These are phyloP conservation scores for Limanda limanda DNA, from an alignment of 2,113 vertebrate species.

Conservation along the genomic window DNA sequence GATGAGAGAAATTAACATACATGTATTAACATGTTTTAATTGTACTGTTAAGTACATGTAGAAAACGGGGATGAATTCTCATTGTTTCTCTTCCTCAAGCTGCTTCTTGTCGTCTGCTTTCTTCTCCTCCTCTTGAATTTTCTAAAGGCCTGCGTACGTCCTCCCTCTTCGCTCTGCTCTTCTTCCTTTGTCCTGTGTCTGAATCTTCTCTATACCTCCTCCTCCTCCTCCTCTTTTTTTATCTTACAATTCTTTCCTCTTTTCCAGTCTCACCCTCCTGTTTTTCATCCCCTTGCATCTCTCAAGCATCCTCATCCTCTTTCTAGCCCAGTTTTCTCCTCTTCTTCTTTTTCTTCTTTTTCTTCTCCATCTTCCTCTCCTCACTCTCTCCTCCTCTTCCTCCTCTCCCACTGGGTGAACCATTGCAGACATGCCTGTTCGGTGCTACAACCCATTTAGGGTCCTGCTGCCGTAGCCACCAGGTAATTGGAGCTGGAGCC, in stretches of 20 bases:
- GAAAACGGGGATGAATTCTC: not conserved
- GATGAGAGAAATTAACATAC: not conserved
- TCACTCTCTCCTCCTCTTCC: conserved; percentile 16
- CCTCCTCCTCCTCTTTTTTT: not conserved
- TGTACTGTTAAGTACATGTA: not conserved
- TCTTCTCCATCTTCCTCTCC: not conserved
- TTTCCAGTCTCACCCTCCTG: conserved; percentile 1
- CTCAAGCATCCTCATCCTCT: conserved; percentile 12
- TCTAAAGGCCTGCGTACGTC: not conserved
- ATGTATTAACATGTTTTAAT: not conserved
- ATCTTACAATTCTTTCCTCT: not conserved
- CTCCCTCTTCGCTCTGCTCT: not conserved
- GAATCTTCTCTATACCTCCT: not conserved
- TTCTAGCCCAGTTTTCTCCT: conserved; percentile 1
- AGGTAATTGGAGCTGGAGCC: conserved; percentile 88
- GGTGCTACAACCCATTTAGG: conserved; percentile 89
- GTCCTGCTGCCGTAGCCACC: conserved; percentile 74
- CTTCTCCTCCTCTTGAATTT: not conserved
- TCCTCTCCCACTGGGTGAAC: conserved; percentile 68
- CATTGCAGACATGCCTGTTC: conserved; percentile 87
- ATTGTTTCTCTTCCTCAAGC: not conserved
- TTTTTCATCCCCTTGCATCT: not conserved
- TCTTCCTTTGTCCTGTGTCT: not conserved
- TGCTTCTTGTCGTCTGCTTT: not conserved
- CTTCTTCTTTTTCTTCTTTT: conserved; percentile 5